phyloP scores from a whole-genome alignment of 2,797 vertebrate genomes.

The Paramormyrops hopkinsi region DNA sequence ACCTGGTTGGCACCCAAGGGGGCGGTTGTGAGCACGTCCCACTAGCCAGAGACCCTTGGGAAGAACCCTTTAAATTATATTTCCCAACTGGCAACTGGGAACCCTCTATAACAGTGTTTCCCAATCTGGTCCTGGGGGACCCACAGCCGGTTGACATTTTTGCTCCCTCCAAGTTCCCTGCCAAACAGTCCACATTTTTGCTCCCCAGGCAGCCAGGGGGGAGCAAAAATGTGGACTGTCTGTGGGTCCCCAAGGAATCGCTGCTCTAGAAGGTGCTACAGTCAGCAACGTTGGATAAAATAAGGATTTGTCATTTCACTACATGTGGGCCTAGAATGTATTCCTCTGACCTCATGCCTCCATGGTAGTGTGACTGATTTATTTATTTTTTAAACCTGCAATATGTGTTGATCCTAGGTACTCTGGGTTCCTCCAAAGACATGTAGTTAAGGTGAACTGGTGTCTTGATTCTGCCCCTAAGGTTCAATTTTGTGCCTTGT shows the following conservation, averaged over 20 bases:
- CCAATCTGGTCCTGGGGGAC: not conserved
- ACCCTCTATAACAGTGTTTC: not conserved
- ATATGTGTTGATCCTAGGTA: not conserved
- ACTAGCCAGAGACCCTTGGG: not conserved
- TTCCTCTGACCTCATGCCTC: not conserved
- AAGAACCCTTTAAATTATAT: not conserved
- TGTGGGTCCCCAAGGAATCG: not conserved
- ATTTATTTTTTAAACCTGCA: not conserved
- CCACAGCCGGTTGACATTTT: not conserved
- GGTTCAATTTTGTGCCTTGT: not conserved
- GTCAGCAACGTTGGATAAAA: not conserved
- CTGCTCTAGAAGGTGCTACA: not conserved
- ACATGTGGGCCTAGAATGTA: not conserved
- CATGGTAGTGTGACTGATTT: not conserved
- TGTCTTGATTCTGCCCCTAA: not conserved
- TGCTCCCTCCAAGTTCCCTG: not conserved
- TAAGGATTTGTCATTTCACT: not conserved
- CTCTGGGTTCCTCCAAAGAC: not conserved
- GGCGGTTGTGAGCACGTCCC: not conserved
- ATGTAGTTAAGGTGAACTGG: not conserved
- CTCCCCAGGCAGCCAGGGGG: not conserved
- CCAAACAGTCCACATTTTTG: not conserved
- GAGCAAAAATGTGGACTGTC: not conserved
- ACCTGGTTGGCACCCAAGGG: not conserved
- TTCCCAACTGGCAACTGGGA: not conserved